Conservation (phyloP, 2,797 vertebrate species). For the Acridotheres tristis region DNA sequence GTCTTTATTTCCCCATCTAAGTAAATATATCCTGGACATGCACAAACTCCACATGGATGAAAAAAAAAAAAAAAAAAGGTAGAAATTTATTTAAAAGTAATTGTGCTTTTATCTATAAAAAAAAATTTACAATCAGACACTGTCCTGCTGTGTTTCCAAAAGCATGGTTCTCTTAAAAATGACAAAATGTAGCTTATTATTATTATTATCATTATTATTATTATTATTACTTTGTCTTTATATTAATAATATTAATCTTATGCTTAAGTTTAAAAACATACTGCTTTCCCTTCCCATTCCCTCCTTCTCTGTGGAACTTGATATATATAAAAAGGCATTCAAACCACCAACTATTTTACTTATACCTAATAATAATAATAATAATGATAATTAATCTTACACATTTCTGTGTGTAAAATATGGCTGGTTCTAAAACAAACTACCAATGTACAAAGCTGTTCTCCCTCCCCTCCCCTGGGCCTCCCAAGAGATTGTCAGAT, state of each 20-base stretch:
- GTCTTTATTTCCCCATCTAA: neutral
- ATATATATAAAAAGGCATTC: conserved; percentile 52
- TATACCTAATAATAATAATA: conserved; percentile 47
- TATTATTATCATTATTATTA: conserved; percentile 64
- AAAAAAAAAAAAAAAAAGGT: conserved; percentile 17
- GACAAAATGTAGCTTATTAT: conserved; percentile 68
- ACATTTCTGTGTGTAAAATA: conserved; percentile 71
- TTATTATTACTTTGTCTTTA: conserved; percentile 70
- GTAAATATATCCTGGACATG: neutral
- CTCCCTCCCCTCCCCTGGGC: conserved; percentile 57
- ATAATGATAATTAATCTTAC: conserved; percentile 69
- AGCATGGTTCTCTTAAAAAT: conserved; percentile 68
- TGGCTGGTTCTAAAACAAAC: conserved; percentile 73
- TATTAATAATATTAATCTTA: conserved; percentile 82
- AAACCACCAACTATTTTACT: conserved; percentile 21
- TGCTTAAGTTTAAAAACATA: conserved; percentile 58
- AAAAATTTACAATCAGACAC: conserved; percentile 78
- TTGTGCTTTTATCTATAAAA: conserved; percentile 80
- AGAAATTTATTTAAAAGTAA: conserved; percentile 72
- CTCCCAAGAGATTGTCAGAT: conserved; percentile 40
- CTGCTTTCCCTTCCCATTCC: conserved; percentile 27
- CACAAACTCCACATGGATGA: neutral
- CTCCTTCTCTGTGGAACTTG: conserved; percentile 46
- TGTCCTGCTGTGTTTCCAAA: conserved; percentile 73
- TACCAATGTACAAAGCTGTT: conserved; percentile 64